These are phyloP conservation scores for Rotaria magnacalcarata DNA, from an alignment of 2,888 invertebrate genomes.

Conservation along the genomic window DNA sequence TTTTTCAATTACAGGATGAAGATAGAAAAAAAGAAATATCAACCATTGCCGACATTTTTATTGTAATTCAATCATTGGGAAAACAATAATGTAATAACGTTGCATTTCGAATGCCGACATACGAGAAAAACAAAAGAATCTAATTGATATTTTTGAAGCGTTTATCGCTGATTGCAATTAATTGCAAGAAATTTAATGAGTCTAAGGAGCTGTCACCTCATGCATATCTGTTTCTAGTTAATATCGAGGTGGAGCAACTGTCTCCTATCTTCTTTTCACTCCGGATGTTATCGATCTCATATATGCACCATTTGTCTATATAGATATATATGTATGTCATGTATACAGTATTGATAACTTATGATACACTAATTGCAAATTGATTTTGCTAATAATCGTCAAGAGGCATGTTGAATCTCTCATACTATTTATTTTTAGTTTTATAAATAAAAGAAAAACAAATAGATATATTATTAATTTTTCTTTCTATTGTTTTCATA, in stretches of 20 bases:
- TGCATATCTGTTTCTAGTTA: not conserved
- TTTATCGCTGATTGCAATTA: not conserved
- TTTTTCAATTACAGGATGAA: not conserved
- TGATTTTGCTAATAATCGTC: constrained; percentile 26
- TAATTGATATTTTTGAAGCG: not conserved
- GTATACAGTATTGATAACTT: constrained; percentile 25
- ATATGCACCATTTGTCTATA: constrained; percentile 6
- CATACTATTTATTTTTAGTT: not conserved
- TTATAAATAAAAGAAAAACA: not conserved
- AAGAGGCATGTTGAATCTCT: constrained; percentile 21
- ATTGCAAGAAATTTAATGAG: not conserved
- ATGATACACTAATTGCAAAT: constrained; percentile 26
- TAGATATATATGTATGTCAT: constrained; percentile 19
- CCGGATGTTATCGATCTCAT: constrained; percentile 31
- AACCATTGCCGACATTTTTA: not conserved
- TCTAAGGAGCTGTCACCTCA: not conserved
- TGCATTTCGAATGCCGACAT: not conserved
- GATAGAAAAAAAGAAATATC: no score
- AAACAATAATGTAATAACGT: not conserved
- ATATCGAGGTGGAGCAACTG: constrained; percentile 24
- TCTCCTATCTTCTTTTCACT: constrained; percentile 5
- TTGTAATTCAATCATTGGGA: not conserved
- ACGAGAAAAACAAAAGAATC: not conserved
- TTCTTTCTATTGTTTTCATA: no score
- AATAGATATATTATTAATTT: not conserved